Percentiles rank a stretch among this genome's conserved stretches.
Evolutionary conservation across 2,113 vertebrate genomes (phyloP).

Genomic region (Benitochromis conjunctus): DNA sequence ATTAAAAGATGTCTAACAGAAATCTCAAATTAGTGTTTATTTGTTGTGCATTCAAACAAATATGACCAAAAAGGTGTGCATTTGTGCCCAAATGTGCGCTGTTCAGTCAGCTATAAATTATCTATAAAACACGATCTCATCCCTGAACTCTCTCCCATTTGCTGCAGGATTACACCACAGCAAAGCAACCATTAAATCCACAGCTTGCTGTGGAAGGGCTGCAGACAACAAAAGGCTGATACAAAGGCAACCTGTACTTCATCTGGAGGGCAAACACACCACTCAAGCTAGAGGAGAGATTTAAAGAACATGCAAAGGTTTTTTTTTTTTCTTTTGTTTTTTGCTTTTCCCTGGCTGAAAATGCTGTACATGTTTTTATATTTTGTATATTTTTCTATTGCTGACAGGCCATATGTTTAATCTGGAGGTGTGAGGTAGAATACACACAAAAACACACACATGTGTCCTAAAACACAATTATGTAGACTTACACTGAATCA

Average conservation of each 20-base stretch:
- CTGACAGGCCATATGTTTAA: background rate
- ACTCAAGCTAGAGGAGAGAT: background rate
- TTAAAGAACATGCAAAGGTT: background rate
- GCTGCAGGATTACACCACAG: constrained; percentile 34
- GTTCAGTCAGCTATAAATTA: constrained; percentile 7
- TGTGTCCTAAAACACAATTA: background rate
- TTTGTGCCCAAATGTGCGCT: background rate
- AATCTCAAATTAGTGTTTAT: background rate
- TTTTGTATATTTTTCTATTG: background rate
- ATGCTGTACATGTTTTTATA: background rate
- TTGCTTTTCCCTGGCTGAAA: background rate
- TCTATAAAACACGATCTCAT: constrained; percentile 22
- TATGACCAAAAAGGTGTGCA: background rate
- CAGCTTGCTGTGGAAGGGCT: constrained; percentile 11
- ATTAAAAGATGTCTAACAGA: background rate
- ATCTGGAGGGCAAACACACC: background rate
- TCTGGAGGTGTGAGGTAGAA: background rate
- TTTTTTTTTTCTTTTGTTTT: background rate
- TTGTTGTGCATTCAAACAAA: background rate
- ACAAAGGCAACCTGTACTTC: constrained; percentile 7
- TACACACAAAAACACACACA: background rate
- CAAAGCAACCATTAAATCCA: constrained; percentile 49
- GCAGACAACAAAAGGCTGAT: constrained; percentile 28
- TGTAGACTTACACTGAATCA: background rate
- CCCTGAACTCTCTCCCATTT: constrained; percentile 5